Base-by-base conservation (phyloP, 2,113 vertebrate species). In the Physeter macrocephalus region DNA sequence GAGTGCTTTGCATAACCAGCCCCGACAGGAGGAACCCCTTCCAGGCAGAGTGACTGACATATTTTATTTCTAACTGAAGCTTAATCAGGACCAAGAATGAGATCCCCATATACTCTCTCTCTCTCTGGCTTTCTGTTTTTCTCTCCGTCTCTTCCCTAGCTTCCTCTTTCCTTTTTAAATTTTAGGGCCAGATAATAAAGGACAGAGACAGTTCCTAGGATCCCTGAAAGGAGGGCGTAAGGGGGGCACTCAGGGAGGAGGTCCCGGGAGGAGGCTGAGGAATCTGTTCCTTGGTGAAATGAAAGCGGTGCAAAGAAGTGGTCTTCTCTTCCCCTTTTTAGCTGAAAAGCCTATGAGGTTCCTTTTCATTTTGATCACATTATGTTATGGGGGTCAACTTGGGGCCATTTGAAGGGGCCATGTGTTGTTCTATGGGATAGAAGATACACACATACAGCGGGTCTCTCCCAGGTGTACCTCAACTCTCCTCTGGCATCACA, bases 31-130 rank as follows among this genome's bases (percentile, higher is more conserved):
- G 97, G 95, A 98, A 96, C 94, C 97, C 85, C 97, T 99, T 98
- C 98, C 97, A 98, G 97, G 98, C 66, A 14, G 94, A 98, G 98
- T 98, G 98, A 98, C 97, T 98, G 99, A 99, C 98, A 97, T 98
- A 98, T 98, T 99, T 98, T 98, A 98, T 98, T 98, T 98, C 98
- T 98, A 98, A 98, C 94, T 98, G 98, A 98, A 98, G 98, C 98
- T 98, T 98, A 98, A 98, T 99, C 98, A 93, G 96, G 93, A 87
- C 96, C 86, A 89, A 97, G 97, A 93, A 98, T 98, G 98, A 97
- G 98, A 97, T 75, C 12, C 64, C 89, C 86, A 66, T 54, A 49
- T 27, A 75, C 27, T 57, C 6, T 11, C 31, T n/a, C 23, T 3
- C 18, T 10, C n/a, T n/a, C 34, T 27, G 27, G 18, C 57, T 27